phyloP scores from a whole-genome alignment of 2,888 invertebrate genomes.

The Panzeria rudis region DNA sequence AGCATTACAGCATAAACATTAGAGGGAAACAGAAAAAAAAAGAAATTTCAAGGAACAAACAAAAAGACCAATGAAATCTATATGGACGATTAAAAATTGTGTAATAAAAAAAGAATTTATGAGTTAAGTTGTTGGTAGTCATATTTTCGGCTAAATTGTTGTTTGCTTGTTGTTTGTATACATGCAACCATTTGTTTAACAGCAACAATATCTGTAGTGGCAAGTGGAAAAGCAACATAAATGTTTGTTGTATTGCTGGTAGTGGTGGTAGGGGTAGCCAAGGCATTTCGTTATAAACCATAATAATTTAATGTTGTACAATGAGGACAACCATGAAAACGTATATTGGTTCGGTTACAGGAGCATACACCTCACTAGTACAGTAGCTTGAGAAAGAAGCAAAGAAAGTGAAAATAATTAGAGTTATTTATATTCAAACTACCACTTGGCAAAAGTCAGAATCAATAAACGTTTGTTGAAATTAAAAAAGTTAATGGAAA shows the following conservation, averaged over 20 bases:
- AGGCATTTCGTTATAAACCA: constrained; percentile 20
- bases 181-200: constrained; percentile 60
- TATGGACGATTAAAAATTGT: constrained; percentile 3
- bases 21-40: neutral
- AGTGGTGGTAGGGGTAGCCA: neutral
- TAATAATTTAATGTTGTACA: constrained; percentile 41
- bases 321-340: constrained; percentile 1
- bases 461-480: neutral
- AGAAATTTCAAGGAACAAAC: neutral
- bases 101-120: constrained; percentile 52
- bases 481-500: neutral
- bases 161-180: constrained; percentile 55
- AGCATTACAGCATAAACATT: constrained; percentile 17
- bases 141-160: constrained; percentile 65
- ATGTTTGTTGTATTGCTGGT: neutral
- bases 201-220: neutral
- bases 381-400: neutral
- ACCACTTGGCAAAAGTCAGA: neutral
- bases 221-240: neutral
- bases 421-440: neutral
- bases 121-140: constrained; percentile 57
- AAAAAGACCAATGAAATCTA: constrained; percentile 12
- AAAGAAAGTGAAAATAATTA: neutral
- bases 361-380: neutral
- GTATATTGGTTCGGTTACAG: neutral